phyloP scores from a whole-genome alignment of 2,888 invertebrate species.

The Zonitis immaculata region DNA sequence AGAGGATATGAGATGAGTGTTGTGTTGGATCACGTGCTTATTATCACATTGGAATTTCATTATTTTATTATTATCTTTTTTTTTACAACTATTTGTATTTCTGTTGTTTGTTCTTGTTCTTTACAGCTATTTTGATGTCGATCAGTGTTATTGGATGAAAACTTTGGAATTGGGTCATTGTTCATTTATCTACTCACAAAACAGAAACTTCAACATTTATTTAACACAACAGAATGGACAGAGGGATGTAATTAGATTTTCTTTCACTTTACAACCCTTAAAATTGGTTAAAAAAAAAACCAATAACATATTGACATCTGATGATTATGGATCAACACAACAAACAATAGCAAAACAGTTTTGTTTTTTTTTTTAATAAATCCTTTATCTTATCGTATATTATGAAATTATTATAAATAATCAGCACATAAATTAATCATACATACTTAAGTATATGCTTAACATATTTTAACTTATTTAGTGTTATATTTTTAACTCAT shows the following conservation, averaged over 20 bases:
- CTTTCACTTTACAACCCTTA: neutral
- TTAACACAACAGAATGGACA: neutral
- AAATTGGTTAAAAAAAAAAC: neutral
- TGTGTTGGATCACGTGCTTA: neutral
- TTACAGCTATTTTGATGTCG: neutral
- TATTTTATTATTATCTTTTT: no score
- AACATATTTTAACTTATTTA: no score
- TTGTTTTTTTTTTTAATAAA: no score
- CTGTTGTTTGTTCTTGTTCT: neutral
- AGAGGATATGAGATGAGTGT: neutral
- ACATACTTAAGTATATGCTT: no score
- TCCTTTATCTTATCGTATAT: no score
- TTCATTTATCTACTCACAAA: slow-evolving; percentile 2
- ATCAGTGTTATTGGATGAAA: neutral
- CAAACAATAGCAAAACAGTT: no score
- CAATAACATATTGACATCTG: no score
- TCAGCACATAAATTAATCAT: no score
- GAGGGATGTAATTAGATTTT: neutral
- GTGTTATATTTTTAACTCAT: no score
- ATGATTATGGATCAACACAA: no score
- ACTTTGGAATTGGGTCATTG: slow-evolving; percentile 4
- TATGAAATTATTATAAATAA: no score
- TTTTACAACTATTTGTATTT: neutral
- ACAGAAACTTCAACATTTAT: neutral
- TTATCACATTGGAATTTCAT: neutral